Evolutionary conservation across 2,113 vertebrate species (phyloP).

Genomic region (Bufo bufo): DNA sequence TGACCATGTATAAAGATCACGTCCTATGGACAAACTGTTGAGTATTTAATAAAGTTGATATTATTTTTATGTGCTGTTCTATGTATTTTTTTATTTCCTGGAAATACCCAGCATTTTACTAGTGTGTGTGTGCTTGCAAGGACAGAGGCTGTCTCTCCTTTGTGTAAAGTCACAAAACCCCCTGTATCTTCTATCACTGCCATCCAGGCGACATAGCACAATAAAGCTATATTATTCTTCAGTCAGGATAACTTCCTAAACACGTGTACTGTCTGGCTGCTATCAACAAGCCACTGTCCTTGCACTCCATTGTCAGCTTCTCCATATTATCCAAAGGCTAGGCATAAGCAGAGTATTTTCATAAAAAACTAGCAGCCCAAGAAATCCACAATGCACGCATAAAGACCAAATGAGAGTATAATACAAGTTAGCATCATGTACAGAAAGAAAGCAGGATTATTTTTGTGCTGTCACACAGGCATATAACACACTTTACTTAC

Average conservation of each 20-base stretch:
- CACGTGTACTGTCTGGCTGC: conserved; percentile 37
- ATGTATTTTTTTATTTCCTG: conserved; percentile 29
- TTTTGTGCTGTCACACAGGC: no score
- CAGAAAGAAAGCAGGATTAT: no score
- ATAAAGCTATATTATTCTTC: conserved; percentile 41
- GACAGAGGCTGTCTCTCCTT: conserved; percentile 67
- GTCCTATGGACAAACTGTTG: conserved; percentile 78
- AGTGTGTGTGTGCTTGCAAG: conserved; percentile 47
- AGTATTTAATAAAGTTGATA: conserved; percentile 87
- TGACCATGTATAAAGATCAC: conserved; percentile 75
- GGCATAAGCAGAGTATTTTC: not conserved
- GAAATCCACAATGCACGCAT: not conserved
- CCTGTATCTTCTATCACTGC: conserved; percentile 42
- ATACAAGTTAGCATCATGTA: no score
- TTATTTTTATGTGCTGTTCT: conserved; percentile 78
- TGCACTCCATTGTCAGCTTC: not conserved
- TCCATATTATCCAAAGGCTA: not conserved
- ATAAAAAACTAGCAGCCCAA: not conserved
- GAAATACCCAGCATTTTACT: not conserved
- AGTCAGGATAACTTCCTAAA: conserved; percentile 49
- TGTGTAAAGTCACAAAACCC: conserved; percentile 40
- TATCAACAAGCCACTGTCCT: not conserved
- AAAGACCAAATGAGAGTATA: not conserved
- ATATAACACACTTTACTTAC: no score
- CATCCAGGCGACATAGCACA: conserved; percentile 7